A percentile compares a stretch with the other conserved stretches of the same genome.
phyloP scores from a whole-genome alignment of 2,888 invertebrate species.

The Metallyticus violacea region DNA sequence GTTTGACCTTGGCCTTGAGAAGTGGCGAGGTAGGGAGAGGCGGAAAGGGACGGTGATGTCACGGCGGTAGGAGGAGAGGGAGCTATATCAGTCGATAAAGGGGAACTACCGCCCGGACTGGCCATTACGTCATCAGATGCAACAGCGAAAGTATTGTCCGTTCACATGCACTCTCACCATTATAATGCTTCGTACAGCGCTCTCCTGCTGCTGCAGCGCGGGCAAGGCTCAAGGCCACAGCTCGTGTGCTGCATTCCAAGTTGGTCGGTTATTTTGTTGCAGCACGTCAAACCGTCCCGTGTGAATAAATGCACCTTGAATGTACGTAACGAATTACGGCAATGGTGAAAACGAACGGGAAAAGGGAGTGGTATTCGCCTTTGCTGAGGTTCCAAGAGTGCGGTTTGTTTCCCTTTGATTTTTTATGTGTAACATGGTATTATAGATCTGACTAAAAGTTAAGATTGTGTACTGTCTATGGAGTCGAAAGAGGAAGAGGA shows the following conservation, averaged over 20 bases:
- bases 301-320: too few relatives aligned
- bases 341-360: too few relatives aligned
- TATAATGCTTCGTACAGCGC: not conserved
- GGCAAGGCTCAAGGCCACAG: not conserved
- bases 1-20: conserved; percentile 29
- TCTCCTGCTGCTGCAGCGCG: not conserved
- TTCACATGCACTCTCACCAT: not conserved
- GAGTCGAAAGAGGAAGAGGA: too few relatives aligned
- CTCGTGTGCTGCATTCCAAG: not conserved
- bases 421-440: too few relatives aligned
- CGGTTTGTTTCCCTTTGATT: too few relatives aligned
- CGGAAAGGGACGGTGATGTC: not conserved
- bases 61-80: not conserved
- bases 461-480: too few relatives aligned
- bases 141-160: not conserved
- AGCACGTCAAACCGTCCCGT: not conserved
- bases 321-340: too few relatives aligned
- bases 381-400: too few relatives aligned
- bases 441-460: too few relatives aligned
- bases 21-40: not conserved
- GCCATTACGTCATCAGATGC: not conserved
- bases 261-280: not conserved
- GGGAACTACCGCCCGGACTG: not conserved
- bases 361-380: too few relatives aligned
- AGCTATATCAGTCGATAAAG: not conserved